Evolutionary conservation across 2,888 invertebrate genomes (phyloP).

Genomic region (Lepidochitona cinerea): DNA sequence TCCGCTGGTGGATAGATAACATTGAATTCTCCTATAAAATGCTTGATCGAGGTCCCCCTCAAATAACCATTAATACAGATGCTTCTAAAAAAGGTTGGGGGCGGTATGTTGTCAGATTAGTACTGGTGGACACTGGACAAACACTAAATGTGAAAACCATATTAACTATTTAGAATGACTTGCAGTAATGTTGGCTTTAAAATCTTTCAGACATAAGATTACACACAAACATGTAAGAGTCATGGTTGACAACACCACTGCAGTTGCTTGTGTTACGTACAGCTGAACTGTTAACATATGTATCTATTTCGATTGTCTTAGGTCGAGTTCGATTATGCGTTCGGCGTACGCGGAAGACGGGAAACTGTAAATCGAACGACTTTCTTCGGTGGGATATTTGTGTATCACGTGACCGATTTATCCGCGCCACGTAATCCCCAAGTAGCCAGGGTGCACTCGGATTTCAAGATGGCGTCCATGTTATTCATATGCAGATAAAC

Average conservation of each 20-base stretch:
- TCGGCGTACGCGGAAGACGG: no score
- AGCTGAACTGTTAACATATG: no score
- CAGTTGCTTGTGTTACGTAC: no score
- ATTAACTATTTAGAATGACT: neutral
- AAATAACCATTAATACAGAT: neutral
- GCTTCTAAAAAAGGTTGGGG: constrained; percentile 6
- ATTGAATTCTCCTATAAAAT: neutral
- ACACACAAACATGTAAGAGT: neutral
- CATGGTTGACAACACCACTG: neutral
- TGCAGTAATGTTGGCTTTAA: neutral
- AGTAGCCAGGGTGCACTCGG: no score
- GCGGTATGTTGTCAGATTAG: neutral
- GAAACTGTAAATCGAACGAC: no score
- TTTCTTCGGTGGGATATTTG: no score
- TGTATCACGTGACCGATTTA: no score
- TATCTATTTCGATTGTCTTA: no score
- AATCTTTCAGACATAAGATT: neutral
- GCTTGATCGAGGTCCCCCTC: neutral
- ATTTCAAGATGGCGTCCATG: no score
- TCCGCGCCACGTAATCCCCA: no score
- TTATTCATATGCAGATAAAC: no score
- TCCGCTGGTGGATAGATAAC: constrained; percentile 8
- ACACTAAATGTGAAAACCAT: neutral
- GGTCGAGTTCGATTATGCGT: no score
- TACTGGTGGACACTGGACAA: constrained; percentile 2